Evolutionary conservation across 2,797 vertebrate genomes (phyloP), one percentile per base, ranked within the genome.

Genomic region (Pteropus rufus): DNA sequence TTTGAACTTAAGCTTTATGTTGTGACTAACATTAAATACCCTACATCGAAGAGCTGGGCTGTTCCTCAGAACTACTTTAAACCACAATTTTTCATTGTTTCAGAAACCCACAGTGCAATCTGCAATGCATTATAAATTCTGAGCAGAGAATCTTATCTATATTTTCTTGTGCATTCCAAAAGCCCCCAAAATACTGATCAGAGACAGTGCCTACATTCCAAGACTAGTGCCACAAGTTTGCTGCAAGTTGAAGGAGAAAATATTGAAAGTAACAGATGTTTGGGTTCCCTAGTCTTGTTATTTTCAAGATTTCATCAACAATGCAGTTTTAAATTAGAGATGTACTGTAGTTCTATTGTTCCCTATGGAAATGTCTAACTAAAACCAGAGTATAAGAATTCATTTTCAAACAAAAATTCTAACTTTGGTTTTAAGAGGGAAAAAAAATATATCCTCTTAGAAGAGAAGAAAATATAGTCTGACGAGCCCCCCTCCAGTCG

Each of bases 291-390:
- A 49, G 77, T 89, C 52, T 95, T 95, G 93, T 97, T 97, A 92
- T 96, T 98, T 98, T 98, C 97, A 97, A 97, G 96, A 95, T 70
- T 96, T 96, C 83, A 65, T 95, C 90, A 96, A 92, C 97, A 97
- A 97, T 79, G 56, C 18, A 76, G 73, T 69, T 98, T 98, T 96
- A 93, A 85, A 95, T 91, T 97, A 92, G 87, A 97, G 97, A 91
- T 95, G 52, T 92, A 84, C 86, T 96, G 83, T 79, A 75, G n/a
- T 82, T 91, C 92, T 91, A 73, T 92, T 98, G 91, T 95, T 98
- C 84, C 94, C 86, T 73, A 73, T 98, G 95, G 72, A 97, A 83
- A 97, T 94, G 69, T 97, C 24, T 93, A 98, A 96, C 56, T 85
- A 86, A 97, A 97, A 80, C 95, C 95, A 98, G 97, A 98, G 95